Conservation (phyloP, 2,888 invertebrate species). For the Drosophila neonasuta region DNA sequence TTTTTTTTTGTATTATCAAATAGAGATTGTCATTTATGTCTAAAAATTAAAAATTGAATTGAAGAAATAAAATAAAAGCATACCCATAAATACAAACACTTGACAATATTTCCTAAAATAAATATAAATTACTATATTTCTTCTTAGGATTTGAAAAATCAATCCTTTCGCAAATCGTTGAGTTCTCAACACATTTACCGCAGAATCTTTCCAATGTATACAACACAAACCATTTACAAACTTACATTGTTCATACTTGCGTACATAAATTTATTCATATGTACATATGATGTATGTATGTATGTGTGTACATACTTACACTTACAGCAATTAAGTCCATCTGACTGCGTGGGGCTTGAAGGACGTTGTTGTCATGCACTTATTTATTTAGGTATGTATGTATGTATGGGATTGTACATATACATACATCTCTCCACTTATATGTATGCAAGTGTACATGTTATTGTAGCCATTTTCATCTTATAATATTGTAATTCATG, state of each 20-base stretch:
- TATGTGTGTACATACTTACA: constrained; percentile 28
- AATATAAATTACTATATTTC: background rate
- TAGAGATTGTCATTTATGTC: too few relatives aligned
- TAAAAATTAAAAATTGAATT: too few relatives aligned
- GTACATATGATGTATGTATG: background rate
- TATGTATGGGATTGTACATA: constrained; percentile 16
- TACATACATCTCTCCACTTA: constrained; percentile 21
- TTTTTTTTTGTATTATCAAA: background rate
- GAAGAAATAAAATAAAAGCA: too few relatives aligned
- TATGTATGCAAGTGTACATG: constrained; percentile 8
- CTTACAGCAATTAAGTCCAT: constrained; percentile 27
- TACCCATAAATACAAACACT: too few relatives aligned
- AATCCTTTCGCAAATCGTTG: background rate
- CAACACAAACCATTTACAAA: background rate
- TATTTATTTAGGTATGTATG: constrained; percentile 29
- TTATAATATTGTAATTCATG: background rate
- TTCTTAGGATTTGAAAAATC: background rate
- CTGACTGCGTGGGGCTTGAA: constrained; percentile 52
- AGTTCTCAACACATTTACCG: background rate
- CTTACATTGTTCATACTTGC: constrained; percentile 2
- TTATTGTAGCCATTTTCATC: background rate
- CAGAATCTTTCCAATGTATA: background rate
- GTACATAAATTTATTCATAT: background rate
- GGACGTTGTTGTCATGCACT: constrained; percentile 43
- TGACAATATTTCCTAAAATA: background rate